Evolutionary conservation across 2,888 invertebrate species (phyloP).

Genomic region (Ferdinandea cuprea): DNA sequence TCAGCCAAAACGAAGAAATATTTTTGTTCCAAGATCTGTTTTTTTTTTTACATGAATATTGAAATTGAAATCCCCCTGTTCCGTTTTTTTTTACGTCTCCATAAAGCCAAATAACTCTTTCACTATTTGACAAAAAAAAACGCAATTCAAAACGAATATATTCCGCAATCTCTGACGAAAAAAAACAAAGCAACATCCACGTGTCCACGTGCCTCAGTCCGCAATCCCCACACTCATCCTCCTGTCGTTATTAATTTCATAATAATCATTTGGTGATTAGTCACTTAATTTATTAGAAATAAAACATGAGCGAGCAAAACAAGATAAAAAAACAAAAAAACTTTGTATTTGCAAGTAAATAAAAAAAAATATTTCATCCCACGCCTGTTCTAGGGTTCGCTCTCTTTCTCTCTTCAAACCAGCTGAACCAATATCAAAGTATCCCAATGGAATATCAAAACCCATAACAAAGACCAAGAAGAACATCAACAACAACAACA

Average conservation of each 20-base stretch:
- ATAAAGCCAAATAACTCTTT: too few species aligned
- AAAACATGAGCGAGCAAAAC: not conserved
- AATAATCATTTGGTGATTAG: conserved; percentile 22
- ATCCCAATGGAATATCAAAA: conserved; percentile 5
- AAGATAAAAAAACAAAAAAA: not conserved
- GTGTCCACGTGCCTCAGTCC: conserved; percentile 24
- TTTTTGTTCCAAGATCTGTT: too few species aligned
- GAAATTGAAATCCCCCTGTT: too few species aligned
- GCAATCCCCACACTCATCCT: not conserved
- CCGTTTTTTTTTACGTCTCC: too few species aligned
- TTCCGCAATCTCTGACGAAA: too few species aligned
- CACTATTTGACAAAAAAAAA: too few species aligned
- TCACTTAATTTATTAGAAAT: conserved; percentile 31
- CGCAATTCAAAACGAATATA: too few species aligned
- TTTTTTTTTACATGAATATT: too few species aligned
- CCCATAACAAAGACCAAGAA: not conserved
- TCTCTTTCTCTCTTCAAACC: too few species aligned
- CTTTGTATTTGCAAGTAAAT: conserved; percentile 3
- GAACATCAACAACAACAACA: conserved; percentile 2
- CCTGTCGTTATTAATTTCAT: not conserved
- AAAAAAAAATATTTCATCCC: conserved; percentile 27
- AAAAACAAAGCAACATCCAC: conserved; percentile 2
- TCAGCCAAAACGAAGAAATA: too few species aligned
- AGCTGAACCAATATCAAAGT: conserved; percentile 43
- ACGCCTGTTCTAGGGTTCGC: conserved; percentile 22